Evolutionary conservation across 2,113 vertebrate species (phyloP), one percentile per base, ranked within the genome.

Genomic region (Psittacus erithacus): DNA sequence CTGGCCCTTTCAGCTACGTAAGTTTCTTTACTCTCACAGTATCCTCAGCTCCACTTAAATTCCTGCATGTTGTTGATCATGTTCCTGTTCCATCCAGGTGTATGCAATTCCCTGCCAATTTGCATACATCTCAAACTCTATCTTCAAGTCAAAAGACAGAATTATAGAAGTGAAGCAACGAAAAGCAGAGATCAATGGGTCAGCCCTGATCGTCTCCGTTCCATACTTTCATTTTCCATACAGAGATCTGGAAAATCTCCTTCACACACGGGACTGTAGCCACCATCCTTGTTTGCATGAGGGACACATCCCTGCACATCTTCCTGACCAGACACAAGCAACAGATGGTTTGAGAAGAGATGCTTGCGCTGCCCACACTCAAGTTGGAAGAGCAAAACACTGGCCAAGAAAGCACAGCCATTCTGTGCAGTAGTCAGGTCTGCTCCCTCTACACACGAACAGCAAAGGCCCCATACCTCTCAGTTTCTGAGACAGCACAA

Each of bases 271-370:
- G 88, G 53, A 38, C 53, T 68, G n/a, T 4, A 93, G 50, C 60
- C 73, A 84, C 33, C 18, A 82, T 9, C 47, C 64, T 70, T 43
- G 25, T 33, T 29, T 47, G 50, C 0, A 0, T 68, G 73, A 60
- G 83, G 20, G 27, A 75, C 6, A 0, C 43, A 28, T 68, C 18
- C 25, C 47, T 49, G 47, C 50, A 71, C 55, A 95, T 86, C 83
- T 52, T 87, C 73, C 64, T 87, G 86, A 82, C 77, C 91, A 82
- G 77, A 62, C 57, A 86, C 77, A 84, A 93, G 76, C 28, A 86
- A 43, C 80, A 93, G 64, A 88, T 75, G 69, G 43, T 35, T 95
- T 75, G 39, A 70, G 44, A 63, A 33, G 62, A 91, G 19, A 49
- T 33, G 28, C 46, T 17, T 22, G 38, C 43, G 35, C 71, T 86